Evolutionary conservation across 2,888 invertebrate genomes (phyloP), one percentile per base, ranked within the genome.

Genomic region (Dasypolia templi): DNA sequence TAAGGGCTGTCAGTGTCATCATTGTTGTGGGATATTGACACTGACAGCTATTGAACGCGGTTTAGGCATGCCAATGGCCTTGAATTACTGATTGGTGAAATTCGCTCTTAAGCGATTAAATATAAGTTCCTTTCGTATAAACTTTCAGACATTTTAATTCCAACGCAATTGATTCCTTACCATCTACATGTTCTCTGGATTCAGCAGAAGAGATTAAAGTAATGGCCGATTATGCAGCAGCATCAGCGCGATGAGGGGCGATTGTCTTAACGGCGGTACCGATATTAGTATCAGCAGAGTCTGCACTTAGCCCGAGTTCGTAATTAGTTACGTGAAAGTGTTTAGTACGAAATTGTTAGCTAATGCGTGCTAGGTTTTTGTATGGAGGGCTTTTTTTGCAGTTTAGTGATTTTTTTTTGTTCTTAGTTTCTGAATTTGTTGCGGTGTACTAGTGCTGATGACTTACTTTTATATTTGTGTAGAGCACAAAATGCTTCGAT

Each of bases 151-250:
- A 46, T 64, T 32, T 64, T n/a, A 49, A 6, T 51, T 51, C n/a
- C n/a, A 49, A 46, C n/a, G 19, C 32, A 58, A 79, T 72, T 79
- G 79, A 72, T 71, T 77, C 49, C 22, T 5, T 1, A n/a, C 49
- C 44, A 51, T 70, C 75, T 66, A 55, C 73, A 75, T 62, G 56
- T 63, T 66, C 53, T 44, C 56, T 39, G n/a, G 53, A 51, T 58
- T 82, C 77, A 66, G 72, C 61, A 68, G 72, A 68, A 61, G 70
- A 84, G 72, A 85, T 86, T 75, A 83, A 59, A 82, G 78, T 80
- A 85, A 88, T 81, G 29, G 81, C 19, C 86, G 68, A 84, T 88
- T 83, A 84, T 75, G 75, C 44, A 61, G 62, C 72, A 68, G 55
- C 73, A 75, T 79, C 76, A 70, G 65, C 51, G 26, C 53, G 76